Evolutionary conservation across 2,113 vertebrate genomes (phyloP).

Genomic region (Cyphomyrus discorhynchus): DNA sequence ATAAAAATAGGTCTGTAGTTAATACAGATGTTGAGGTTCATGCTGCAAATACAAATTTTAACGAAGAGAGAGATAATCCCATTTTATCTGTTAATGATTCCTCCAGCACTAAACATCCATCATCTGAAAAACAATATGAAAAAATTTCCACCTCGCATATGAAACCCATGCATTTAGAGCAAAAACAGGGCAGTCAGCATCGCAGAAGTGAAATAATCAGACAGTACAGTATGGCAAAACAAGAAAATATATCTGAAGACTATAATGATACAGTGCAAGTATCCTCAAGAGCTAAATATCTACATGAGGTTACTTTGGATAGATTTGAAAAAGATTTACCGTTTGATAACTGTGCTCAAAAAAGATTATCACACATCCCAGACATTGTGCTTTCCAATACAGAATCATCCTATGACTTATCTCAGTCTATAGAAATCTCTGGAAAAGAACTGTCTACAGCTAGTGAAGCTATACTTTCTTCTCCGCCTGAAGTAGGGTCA

Average conservation of each 20-base stretch:
- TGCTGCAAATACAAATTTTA: neutral
- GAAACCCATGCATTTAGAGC: conserved; percentile 22
- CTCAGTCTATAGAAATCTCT: neutral
- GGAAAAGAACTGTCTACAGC: too few species aligned
- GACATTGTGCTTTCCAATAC: neutral
- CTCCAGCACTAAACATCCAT: conserved; percentile 15
- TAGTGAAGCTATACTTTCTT: neutral
- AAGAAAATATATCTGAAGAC: neutral
- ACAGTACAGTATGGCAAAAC: neutral
- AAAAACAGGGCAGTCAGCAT: conserved; percentile 28
- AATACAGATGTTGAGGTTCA: neutral
- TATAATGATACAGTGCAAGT: neutral
- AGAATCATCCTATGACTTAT: neutral
- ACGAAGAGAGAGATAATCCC: neutral
- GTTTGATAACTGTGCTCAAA: conserved; percentile 11
- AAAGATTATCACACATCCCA: neutral
- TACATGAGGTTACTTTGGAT: conserved; percentile 53
- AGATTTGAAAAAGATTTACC: conserved; percentile 40
- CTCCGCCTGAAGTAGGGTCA: neutral
- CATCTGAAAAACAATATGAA: conserved; percentile 6
- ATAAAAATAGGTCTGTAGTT: neutral
- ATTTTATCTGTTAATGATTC: neutral
- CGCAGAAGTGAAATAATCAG: conserved; percentile 10
- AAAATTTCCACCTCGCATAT: conserved; percentile 9
- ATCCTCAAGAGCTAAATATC: conserved; percentile 41